These are phyloP conservation scores for Eupelmus urozonus DNA, from an alignment of 2,888 invertebrate species.

Conservation along the genomic window DNA sequence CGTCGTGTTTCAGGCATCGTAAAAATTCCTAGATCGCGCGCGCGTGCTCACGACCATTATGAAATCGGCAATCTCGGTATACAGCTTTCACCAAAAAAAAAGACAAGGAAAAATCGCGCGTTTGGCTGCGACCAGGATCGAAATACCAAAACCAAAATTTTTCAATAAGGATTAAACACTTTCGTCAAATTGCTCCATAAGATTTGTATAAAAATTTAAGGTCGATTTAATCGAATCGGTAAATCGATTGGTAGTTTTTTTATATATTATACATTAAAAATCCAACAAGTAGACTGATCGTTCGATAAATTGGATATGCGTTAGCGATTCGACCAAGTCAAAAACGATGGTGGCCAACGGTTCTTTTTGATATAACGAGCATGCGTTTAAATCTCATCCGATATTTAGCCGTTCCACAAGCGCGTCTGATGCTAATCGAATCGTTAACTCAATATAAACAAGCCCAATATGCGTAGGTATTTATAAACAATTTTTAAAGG, in stretches of 20 bases:
- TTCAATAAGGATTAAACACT: not conserved
- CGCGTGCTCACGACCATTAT: not conserved
- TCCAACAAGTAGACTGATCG: slow-evolving; percentile 59
- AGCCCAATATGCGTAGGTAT: slow-evolving; percentile 32
- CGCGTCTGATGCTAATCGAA: slow-evolving; percentile 13
- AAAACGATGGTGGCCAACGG: not conserved
- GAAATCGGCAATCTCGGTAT: not conserved
- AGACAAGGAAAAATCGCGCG: not conserved
- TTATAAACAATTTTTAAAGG: slow-evolving; percentile 41
- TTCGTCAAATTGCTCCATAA: slow-evolving; percentile 15
- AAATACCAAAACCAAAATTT: not conserved
- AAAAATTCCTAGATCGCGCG: not conserved
- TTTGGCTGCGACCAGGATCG: not conserved
- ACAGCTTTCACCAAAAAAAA: slow-evolving; percentile 19
- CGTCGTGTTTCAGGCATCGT: too few relatives aligned
- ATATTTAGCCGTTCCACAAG: not conserved
- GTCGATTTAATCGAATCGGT: slow-evolving; percentile 60
- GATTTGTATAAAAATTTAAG: slow-evolving; percentile 8
- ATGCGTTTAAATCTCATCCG: slow-evolving; percentile 13
- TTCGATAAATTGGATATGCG: slow-evolving; percentile 57
- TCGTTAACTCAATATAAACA: slow-evolving; percentile 37
- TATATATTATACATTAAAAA: not conserved
- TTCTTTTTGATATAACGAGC: too few relatives aligned
- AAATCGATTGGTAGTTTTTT: slow-evolving; percentile 58
- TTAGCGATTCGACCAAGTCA: slow-evolving; percentile 44